Evolutionary conservation across 2,797 vertebrate genomes (phyloP).

Genomic region (Gorsachius magnificus): DNA sequence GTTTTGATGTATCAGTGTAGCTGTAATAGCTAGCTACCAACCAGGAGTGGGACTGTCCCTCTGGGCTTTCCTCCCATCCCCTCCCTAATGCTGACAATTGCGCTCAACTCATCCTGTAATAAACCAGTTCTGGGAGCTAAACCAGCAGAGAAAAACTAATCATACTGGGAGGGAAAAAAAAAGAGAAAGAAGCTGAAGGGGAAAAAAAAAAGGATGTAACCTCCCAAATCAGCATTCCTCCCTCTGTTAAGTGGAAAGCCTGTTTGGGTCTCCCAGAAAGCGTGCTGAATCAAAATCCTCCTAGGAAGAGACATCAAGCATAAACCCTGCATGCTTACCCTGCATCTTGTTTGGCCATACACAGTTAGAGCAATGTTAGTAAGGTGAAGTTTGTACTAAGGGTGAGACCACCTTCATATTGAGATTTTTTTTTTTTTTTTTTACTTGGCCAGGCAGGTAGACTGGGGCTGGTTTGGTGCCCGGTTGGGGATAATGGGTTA

Average conservation of each 20-base stretch:
- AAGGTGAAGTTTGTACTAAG: not conserved
- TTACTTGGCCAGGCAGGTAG: not conserved
- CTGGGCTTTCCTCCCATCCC: not conserved
- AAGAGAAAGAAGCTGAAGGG: no score
- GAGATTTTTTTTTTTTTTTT: not conserved
- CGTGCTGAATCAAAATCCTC: not conserved
- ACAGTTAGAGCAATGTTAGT: not conserved
- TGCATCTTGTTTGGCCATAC: not conserved
- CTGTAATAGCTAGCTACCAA: not conserved
- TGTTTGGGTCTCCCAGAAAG: not conserved
- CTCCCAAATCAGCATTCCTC: not conserved
- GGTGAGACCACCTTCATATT: not conserved
- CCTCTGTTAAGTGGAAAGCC: not conserved
- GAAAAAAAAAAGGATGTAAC: not conserved
- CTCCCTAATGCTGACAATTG: not conserved
- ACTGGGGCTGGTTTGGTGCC: not conserved
- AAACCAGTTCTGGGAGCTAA: conserved; percentile 12
- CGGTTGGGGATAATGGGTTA: not conserved
- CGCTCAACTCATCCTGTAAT: not conserved
- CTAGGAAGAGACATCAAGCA: not conserved
- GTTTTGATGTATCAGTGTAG: not conserved
- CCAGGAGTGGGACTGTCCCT: not conserved
- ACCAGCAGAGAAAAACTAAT: not conserved
- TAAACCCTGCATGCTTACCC: not conserved
- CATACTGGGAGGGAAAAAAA: not conserved